These are phyloP conservation scores for Apotomis betuletana DNA, from an alignment of 2,888 invertebrate genomes.

Conservation along the genomic window DNA sequence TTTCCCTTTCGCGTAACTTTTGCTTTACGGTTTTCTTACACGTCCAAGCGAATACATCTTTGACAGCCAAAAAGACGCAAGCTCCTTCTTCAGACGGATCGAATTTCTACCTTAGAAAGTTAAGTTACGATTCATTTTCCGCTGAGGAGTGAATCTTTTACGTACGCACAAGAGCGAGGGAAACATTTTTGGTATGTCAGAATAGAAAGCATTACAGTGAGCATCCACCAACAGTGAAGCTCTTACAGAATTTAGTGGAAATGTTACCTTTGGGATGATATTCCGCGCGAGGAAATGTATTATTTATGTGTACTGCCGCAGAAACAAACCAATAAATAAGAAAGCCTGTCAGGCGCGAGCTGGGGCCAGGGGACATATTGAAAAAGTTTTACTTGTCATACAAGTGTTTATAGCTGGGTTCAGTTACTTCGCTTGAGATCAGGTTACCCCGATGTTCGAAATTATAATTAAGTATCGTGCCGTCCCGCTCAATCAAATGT, in stretches of 20 bases:
- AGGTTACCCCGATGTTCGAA: too few relatives aligned
- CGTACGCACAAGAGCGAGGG: conserved; percentile 15
- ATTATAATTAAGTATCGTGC: too few relatives aligned
- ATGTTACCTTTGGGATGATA: conserved; percentile 55
- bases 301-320: conserved; percentile 41
- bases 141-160: not conserved
- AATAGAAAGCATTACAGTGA: conserved; percentile 49
- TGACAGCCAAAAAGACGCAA: not conserved
- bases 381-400: conserved; percentile 14
- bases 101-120: not conserved
- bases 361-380: conserved; percentile 23
- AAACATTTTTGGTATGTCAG: conserved; percentile 50
- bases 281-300: conserved; percentile 36
- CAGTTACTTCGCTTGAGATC: not conserved
- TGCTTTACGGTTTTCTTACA: conserved; percentile 39
- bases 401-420: not conserved
- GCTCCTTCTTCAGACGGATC: not conserved
- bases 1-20: conserved; percentile 33
- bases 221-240: conserved; percentile 52
- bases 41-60: conserved; percentile 26
- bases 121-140: not conserved
- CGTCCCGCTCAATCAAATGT: too few relatives aligned
- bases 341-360: conserved; percentile 37
- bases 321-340: conserved; percentile 42
- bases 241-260: conserved; percentile 59